Conservation (phyloP, 1,140 invertebrate species). For the Episyrphus balteatus region DNA sequence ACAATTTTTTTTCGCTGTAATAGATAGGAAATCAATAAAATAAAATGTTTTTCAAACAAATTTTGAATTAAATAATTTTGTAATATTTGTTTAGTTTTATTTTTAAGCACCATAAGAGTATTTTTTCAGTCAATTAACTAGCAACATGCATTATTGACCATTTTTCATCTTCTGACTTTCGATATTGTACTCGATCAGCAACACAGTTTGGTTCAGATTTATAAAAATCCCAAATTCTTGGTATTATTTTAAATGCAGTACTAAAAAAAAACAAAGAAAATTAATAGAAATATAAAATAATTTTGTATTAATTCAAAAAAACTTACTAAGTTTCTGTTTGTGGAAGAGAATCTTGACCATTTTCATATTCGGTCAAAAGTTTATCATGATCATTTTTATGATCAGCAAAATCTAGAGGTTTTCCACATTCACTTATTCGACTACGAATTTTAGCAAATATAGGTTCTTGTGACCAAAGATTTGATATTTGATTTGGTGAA, state of each 20-base stretch:
- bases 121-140: no score
- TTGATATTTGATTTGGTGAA: conserved; percentile 10
- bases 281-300: neutral
- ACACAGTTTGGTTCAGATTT: conserved; percentile 15
- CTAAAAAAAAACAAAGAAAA: conserved; percentile 5
- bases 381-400: conserved; percentile 17
- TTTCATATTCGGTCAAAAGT: conserved; percentile 11
- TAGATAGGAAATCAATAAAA: no score
- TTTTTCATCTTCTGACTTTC: conserved; percentile 8
- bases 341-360: conserved; percentile 6
- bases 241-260: conserved; percentile 23
- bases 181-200: conserved; percentile 28
- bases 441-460: conserved; percentile 19
- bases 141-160: conserved; percentile 20
- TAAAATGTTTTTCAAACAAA: no score
- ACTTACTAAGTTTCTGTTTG: conserved; percentile 21
- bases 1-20: no score
- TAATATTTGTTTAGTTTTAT: conserved; percentile 22
- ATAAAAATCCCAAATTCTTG: conserved; percentile 24
- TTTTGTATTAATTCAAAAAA: neutral
- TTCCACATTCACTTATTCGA: conserved; percentile 21
- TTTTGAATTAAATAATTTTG: no score
- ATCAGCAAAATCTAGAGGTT: conserved; percentile 17
- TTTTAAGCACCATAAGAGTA: no score
- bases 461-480: conserved; percentile 19